phyloP scores from a whole-genome alignment of 2,797 vertebrate species.

The Amphiprion clarkii region DNA sequence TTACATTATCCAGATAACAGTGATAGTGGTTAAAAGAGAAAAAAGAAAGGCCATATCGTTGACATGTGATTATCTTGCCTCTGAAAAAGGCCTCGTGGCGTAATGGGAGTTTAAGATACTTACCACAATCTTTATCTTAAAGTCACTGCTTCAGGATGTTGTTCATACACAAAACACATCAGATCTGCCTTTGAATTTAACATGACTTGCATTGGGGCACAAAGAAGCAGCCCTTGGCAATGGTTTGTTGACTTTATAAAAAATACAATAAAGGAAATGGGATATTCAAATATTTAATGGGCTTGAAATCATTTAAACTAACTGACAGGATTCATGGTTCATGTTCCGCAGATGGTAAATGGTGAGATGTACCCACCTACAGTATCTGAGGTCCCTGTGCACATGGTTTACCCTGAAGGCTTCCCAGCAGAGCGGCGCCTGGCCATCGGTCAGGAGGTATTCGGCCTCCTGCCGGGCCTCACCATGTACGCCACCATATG shows the following conservation, averaged over 20 bases:
- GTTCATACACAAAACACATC: background rate
- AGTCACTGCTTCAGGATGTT: no score
- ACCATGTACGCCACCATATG: constrained; percentile 91
- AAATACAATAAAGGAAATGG: background rate
- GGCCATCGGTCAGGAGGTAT: constrained; percentile 93
- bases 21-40: background rate
- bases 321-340: background rate
- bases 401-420: constrained; percentile 90
- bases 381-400: constrained; percentile 80
- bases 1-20: background rate
- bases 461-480: constrained; percentile 92
- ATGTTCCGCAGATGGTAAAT: constrained; percentile 82
- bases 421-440: constrained; percentile 79
- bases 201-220: background rate
- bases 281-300: no score
- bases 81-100: background rate
- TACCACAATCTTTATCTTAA: no score
- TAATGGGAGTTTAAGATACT: background rate
- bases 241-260: background rate
- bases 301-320: background rate
- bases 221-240: background rate
- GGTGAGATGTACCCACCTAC: constrained; percentile 92
- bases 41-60: no score
- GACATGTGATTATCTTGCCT: background rate
- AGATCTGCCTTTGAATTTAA: background rate